Evolutionary conservation across 2,797 vertebrate genomes (phyloP).

Genomic region (Ceryle rudis): DNA sequence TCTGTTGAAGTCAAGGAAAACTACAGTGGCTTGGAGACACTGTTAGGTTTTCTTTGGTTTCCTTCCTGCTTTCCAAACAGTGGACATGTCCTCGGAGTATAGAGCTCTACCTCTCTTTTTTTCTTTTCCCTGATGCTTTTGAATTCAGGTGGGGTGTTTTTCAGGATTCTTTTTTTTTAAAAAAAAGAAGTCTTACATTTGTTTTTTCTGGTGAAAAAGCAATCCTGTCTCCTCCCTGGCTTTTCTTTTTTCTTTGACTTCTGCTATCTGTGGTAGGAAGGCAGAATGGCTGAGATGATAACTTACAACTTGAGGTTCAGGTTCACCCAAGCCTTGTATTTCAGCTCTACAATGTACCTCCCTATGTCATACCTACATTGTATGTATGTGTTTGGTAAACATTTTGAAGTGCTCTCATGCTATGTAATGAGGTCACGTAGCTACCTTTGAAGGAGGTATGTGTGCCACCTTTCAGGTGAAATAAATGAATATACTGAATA

Average conservation of each 20-base stretch:
- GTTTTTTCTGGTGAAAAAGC: not conserved
- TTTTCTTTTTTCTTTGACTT: not conserved
- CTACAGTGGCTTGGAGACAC: not conserved
- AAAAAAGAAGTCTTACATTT: not conserved
- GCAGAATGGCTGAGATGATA: not conserved
- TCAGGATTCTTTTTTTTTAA: not conserved
- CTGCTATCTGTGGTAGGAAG: not conserved
- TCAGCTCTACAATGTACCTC: not conserved
- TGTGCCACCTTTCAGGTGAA: not conserved
- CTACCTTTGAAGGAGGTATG: not conserved
- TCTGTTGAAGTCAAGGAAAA: not conserved
- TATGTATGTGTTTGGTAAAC: not conserved
- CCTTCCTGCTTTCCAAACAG: not conserved
- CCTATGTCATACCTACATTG: rapidly evolving
- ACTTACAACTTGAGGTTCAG: not conserved
- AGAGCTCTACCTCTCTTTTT: not conserved
- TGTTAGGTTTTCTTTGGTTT: not conserved
- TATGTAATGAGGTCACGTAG: not conserved
- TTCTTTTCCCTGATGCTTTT: not conserved
- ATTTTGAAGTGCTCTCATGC: not conserved
- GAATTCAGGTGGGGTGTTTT: not conserved
- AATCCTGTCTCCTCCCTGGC: not conserved
- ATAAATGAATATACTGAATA: not conserved
- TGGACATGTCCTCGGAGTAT: not conserved
- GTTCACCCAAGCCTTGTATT: not conserved